A percentile compares a stretch with the other conserved stretches of the same genome.
These are phyloP conservation scores for Macropodus opercularis DNA, from an alignment of 2,797 vertebrate genomes.

Conservation along the genomic window DNA sequence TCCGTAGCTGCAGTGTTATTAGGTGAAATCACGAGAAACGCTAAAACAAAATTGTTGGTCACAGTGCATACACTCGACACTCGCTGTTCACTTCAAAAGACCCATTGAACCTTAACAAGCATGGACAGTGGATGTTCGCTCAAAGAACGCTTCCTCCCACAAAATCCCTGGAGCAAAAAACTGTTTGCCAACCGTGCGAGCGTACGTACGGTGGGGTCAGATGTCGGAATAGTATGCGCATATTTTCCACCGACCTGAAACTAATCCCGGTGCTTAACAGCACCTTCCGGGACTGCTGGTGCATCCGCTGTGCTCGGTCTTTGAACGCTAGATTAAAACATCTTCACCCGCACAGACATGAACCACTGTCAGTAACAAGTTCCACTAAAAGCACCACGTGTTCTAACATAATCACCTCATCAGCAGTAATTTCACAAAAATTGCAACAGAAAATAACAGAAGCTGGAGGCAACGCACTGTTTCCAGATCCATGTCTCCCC, in stretches of 20 bases:
- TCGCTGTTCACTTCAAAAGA: conserved; percentile 52
- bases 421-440: conserved; percentile 72
- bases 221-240: conserved; percentile 41
- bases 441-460: conserved; percentile 49
- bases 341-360: conserved; percentile 8
- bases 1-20: conserved; percentile 26
- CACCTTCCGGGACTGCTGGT: conserved; percentile 4
- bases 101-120: conserved; percentile 52
- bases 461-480: conserved; percentile 69
- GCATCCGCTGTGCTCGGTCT: conserved; percentile 12
- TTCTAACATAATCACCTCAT: conserved; percentile 71
- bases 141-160: conserved; percentile 1
- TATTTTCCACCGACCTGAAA: conserved; percentile 28
- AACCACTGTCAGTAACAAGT: conserved; percentile 25
- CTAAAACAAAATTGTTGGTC: conserved; percentile 53
- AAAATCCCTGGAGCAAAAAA: conserved; percentile 51
- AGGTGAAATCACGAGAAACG: conserved; percentile 50
- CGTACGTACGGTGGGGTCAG: conserved; percentile 51
- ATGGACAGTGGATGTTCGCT: conserved; percentile 37
- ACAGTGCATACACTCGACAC: conserved; percentile 30
- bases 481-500: conserved; percentile 66
- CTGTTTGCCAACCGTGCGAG: conserved; percentile 24
- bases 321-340: conserved; percentile 26
- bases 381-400: conserved; percentile 41
- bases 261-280: conserved; percentile 22